Percentiles rank a stretch among this genome's conserved stretches.
Evolutionary conservation across 2,797 vertebrate species (phyloP).

Genomic region (Scomberomorus guttatus): DNA sequence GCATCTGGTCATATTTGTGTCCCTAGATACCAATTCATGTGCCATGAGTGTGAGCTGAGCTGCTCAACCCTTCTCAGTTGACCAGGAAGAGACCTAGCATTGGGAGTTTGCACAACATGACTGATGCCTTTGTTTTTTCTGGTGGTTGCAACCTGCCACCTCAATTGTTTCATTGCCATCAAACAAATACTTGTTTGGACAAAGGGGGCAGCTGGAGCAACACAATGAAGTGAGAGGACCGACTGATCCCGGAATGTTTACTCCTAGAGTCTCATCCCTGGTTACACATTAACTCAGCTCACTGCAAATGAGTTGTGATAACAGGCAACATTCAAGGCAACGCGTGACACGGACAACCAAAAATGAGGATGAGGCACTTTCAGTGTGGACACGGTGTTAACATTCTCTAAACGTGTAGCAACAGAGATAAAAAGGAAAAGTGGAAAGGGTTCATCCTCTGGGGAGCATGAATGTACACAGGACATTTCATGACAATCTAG

Average conservation of each 20-base stretch:
- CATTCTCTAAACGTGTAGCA: too few species aligned
- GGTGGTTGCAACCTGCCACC: constrained; percentile 52
- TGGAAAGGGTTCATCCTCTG: too few species aligned
- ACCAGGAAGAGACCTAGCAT: constrained; percentile 49
- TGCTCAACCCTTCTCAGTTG: constrained; percentile 46
- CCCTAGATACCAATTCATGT: constrained; percentile 29
- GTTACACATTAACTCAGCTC: constrained; percentile 71
- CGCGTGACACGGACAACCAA: too few species aligned
- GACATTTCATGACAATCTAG: too few species aligned
- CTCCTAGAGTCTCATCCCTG: constrained; percentile 41
- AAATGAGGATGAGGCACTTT: too few species aligned
- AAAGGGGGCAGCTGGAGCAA: constrained; percentile 58
- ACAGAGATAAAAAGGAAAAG: too few species aligned
- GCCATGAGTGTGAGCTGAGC: constrained; percentile 21
- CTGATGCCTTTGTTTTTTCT: constrained; percentile 74
- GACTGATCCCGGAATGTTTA: constrained; percentile 52
- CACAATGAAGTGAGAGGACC: constrained; percentile 66
- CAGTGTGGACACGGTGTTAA: too few species aligned
- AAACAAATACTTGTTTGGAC: constrained; percentile 63
- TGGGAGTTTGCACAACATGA: constrained; percentile 65
- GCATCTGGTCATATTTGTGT: constrained; percentile 25
- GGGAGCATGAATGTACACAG: too few species aligned
- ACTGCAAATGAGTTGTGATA: constrained; percentile 35
- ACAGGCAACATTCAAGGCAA: constrained; percentile 27
- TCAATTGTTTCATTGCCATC: constrained; percentile 66